phyloP scores from a whole-genome alignment of 2,888 invertebrate genomes.

The Sinhomidia bicolor region DNA sequence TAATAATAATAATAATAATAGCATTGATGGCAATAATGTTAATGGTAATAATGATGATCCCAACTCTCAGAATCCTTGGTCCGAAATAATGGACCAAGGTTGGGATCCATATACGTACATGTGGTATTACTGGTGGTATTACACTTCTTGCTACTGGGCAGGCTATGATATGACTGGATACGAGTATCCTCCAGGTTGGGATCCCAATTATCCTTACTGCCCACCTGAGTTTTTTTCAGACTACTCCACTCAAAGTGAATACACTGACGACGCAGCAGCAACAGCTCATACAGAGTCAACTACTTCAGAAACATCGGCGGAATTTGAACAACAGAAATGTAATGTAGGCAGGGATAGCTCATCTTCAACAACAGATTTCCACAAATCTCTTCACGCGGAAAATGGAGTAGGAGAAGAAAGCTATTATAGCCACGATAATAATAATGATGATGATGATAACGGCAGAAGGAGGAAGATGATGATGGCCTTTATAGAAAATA shows the following conservation, averaged over 20 bases:
- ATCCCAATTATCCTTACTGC: slow-evolving; percentile 75
- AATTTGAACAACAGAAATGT: slow-evolving; percentile 8
- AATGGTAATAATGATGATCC: slow-evolving; percentile 58
- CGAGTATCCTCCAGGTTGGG: slow-evolving; percentile 76
- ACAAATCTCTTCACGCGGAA: slow-evolving; percentile 51
- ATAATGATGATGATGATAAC: slow-evolving; percentile 40
- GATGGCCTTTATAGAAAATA: slow-evolving; percentile 35
- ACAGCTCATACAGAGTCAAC: slow-evolving; percentile 14
- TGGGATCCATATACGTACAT: slow-evolving; percentile 78
- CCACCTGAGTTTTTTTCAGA: slow-evolving; percentile 69
- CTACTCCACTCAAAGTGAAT: slow-evolving; percentile 56
- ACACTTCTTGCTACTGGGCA: slow-evolving; percentile 75
- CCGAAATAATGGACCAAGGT: slow-evolving; percentile 74
- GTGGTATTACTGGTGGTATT: slow-evolving; percentile 80
- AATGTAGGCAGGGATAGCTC: slow-evolving; percentile 57
- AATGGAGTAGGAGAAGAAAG: slow-evolving; percentile 58
- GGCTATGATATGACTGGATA: slow-evolving; percentile 77
- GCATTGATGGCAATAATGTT: slow-evolving; percentile 38
- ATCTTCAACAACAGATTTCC: slow-evolving; percentile 53
- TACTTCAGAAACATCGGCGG: slow-evolving; percentile 3
- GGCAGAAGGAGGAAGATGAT: neutral
- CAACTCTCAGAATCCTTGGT: slow-evolving; percentile 65
- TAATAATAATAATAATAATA: slow-evolving; percentile 31
- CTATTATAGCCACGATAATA: slow-evolving; percentile 59
- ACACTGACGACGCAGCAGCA: slow-evolving; percentile 17